Base-by-base conservation (phyloP, 2,113 vertebrate species). In the Beaufortia kweichowensis region DNA sequence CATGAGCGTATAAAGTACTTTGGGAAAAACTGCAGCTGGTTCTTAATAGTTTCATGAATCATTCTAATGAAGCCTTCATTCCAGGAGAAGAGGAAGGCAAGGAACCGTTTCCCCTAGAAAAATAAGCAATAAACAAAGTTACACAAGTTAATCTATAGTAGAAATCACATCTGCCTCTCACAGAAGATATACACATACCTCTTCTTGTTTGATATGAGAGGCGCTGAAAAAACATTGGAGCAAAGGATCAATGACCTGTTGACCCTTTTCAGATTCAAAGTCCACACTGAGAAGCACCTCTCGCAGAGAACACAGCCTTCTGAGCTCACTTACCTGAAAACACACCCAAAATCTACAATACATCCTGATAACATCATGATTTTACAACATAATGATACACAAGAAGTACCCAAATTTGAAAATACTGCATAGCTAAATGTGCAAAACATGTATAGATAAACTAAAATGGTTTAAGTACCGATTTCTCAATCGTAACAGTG, bases 41-140 rank as follows among this genome's bases (percentile, higher is more conserved):
- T 98, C 92, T 97, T 98, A 89, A 98, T 91, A 78, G 95, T 95
- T 71, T 88, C 92, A 39, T 99, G 97, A 88, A 99, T 97, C 90
- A 94, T 87, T 85, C 90, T 91, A 90, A 98, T 94, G 88, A 99
- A 98, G 75, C 89, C 85, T 62, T 93, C 29, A 63, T 97, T 93
- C 96, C 96, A 98, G 77, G 83, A 92, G 82, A 98, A 98, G 56
- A 98, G 92, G 89, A 95, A 96, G 67, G 94, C 96, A 82, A 99
- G 89, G 85, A 98, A 95, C 83, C 96, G 92, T 85, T 95, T 95
- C 82, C 97, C 96, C 97, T 99, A n/a, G 84, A 39, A 65, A 87
- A 65, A 72, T 60, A 24, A 48, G 67, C 43, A 28, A 71, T n/a
- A 55, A 67, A 24, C 50, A 17, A 24, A 12, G 15, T 79, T 76